Evolutionary conservation across 2,888 invertebrate genomes (phyloP).

Genomic region (Melinaea marsaeus): DNA sequence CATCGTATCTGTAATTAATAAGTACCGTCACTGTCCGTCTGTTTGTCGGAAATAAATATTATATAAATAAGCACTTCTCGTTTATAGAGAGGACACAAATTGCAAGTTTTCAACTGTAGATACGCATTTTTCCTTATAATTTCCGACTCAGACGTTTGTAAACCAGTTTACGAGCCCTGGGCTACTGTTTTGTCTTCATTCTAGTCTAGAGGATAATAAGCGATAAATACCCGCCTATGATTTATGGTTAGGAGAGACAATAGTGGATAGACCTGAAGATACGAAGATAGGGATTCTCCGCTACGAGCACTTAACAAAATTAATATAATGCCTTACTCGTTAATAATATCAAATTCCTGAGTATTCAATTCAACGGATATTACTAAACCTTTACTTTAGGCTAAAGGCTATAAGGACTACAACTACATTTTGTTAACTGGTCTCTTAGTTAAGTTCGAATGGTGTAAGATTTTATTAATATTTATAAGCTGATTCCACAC

Average conservation of each 20-base stretch:
- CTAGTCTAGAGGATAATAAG: constrained; percentile 45
- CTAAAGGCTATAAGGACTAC: no score
- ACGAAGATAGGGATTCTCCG: constrained; percentile 17
- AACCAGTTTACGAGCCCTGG: constrained; percentile 38
- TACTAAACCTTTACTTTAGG: no score
- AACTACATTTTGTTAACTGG: no score
- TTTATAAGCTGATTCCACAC: no score
- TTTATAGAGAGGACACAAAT: constrained; percentile 27
- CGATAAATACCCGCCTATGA: constrained; percentile 54
- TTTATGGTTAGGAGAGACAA: constrained; percentile 48
- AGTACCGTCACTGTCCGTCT: not conserved
- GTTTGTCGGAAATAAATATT: constrained; percentile 13
- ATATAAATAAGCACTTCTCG: constrained; percentile 20
- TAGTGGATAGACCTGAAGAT: constrained; percentile 34
- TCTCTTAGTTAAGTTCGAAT: no score
- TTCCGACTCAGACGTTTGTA: constrained; percentile 35
- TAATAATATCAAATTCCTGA: no score
- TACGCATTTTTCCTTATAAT: constrained; percentile 54
- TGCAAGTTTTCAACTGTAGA: constrained; percentile 30
- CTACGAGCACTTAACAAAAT: not conserved
- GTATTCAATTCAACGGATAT: no score
- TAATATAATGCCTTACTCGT: not conserved
- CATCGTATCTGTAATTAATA: constrained; percentile 1
- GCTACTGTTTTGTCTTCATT: constrained; percentile 57
- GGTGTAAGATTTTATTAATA: no score